Conservation (phyloP, 2,888 invertebrate genomes). For the Galeruca laticollis region DNA sequence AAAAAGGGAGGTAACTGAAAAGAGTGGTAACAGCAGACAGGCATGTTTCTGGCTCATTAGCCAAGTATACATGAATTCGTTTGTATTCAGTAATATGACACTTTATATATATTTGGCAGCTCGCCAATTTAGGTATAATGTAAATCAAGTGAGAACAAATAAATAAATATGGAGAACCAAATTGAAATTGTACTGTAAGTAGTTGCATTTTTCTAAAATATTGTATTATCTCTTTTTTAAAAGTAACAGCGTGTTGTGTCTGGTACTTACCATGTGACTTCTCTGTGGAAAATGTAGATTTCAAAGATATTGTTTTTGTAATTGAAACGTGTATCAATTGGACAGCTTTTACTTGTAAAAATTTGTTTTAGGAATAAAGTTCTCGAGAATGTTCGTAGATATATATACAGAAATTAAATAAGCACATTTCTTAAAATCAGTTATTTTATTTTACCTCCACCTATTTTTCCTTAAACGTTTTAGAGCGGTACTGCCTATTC, state of each 20-base stretch:
- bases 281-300: conserved; percentile 6
- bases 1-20: too few species aligned
- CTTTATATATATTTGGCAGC: background rate
- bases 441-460: conserved; percentile 1
- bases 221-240: conserved; percentile 22
- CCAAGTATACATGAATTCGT: too few species aligned
- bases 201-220: conserved; percentile 6
- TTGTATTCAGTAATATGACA: too few species aligned
- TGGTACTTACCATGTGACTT: conserved; percentile 20
- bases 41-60: too few species aligned
- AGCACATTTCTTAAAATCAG: conserved; percentile 10
- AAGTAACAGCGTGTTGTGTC: conserved; percentile 13
- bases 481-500: too few species aligned
- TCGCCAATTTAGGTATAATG: conserved; percentile 20
- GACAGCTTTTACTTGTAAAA: conserved; percentile 11
- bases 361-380: conserved; percentile 14
- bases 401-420: conserved; percentile 16
- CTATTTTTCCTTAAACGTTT: too few species aligned
- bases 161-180: conserved; percentile 17
- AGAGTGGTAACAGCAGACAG: too few species aligned
- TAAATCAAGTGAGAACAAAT: conserved; percentile 26
- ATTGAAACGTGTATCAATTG: conserved; percentile 10
- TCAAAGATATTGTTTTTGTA: conserved; percentile 15
- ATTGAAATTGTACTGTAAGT: conserved; percentile 22
- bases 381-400: conserved; percentile 1